phyloP scores from a whole-genome alignment of 2,888 invertebrate species.

The Ectemnius lituratus region DNA sequence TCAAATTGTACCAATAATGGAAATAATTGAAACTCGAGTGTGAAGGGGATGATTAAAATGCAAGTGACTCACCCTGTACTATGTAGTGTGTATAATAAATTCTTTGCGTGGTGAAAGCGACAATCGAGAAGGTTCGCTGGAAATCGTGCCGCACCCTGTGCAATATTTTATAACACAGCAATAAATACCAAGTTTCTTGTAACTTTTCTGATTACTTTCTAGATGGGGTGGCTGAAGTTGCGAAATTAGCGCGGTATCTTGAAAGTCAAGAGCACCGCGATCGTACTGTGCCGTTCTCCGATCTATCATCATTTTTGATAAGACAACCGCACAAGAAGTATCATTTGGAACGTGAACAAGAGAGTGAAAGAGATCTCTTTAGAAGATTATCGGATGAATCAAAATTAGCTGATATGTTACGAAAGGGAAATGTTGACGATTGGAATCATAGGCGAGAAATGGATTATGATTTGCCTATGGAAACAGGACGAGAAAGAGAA shows the following conservation, averaged over 20 bases:
- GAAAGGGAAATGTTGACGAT: constrained; percentile 49
- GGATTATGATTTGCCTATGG: constrained; percentile 39
- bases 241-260: constrained; percentile 59
- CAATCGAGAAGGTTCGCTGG: too few relatives aligned
- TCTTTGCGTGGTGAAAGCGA: too few relatives aligned
- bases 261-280: constrained; percentile 51
- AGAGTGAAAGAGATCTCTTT: constrained; percentile 55
- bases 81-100: too few relatives aligned
- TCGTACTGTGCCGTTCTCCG: constrained; percentile 14
- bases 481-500: neutral
- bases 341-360: constrained; percentile 44
- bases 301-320: constrained; percentile 31
- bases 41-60: too few relatives aligned
- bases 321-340: constrained; percentile 48
- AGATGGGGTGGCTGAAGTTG: too few relatives aligned
- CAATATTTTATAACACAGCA: too few relatives aligned
- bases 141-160: too few relatives aligned
- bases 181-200: too few relatives aligned
- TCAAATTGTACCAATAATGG: too few relatives aligned
- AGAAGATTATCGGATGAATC: constrained; percentile 54
- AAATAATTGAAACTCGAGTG: too few relatives aligned
- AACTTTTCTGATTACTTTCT: too few relatives aligned
- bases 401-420: constrained; percentile 51
- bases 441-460: constrained; percentile 43
- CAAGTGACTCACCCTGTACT: too few relatives aligned